Evolutionary conservation across 2,888 invertebrate genomes (phyloP), one percentile per base, ranked within the genome.

Genomic region (Nymphalis urticae): DNA sequence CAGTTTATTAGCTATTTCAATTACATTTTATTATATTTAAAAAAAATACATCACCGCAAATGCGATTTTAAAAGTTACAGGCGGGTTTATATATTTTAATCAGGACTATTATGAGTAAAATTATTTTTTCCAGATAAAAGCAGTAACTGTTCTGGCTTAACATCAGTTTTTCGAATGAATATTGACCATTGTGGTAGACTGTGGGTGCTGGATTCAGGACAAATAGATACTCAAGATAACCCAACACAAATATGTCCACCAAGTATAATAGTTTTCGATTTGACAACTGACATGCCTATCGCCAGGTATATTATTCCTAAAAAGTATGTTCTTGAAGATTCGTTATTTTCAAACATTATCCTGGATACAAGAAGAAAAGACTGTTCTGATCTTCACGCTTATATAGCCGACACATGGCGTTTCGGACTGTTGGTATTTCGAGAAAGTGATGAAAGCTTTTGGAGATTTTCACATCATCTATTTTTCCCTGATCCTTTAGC

Each of bases 151-250:
- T 91, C 93, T 2, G 95, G 95, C 50, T 84, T 97, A 50, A 95
- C 95, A 0, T 97, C 97, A 1, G 96, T 97, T 0, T 97, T 97
- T 80, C 93, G 97, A 32, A 90, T 96, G 59, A 94, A 94, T 76
- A 94, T 95, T 0, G 97, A 97, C 82, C 89, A 93, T 0, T 97
- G 97, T 75, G 95, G 95, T 61, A 94, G 96, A 51, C 88, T 97
- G 6, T 97, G 97, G 97, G 94, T 96, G 0, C 87, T 97, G 69
- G 97, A 97, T 84, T 96, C 96, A 0, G 97, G 97, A 0, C 95
- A 96, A 80, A 94, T 95, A 5, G 94, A 97, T 77, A 93, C 95
- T 0, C 94, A 94, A 76, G 88, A 90, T n/a, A 90, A 90, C 64
- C 93, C 96, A 0, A 94, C 94, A 71, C 96, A 95, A 81, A 85